These are phyloP conservation scores for Thaleichthys pacificus DNA, from an alignment of 2,797 vertebrate species.

Conservation along the genomic window DNA sequence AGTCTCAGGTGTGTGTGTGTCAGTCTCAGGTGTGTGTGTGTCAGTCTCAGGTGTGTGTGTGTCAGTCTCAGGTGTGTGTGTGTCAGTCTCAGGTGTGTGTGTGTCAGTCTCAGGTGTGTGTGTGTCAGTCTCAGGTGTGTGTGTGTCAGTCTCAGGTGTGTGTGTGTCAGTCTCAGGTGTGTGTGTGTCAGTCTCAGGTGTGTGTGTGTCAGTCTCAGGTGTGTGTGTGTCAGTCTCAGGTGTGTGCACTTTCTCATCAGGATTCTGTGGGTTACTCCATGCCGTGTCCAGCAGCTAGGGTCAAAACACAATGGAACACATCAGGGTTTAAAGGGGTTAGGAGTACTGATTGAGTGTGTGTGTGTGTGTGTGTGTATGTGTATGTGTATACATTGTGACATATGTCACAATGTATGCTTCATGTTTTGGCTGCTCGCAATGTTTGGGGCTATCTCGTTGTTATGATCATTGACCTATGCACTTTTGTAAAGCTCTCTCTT, in stretches of 20 bases:
- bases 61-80: constrained; percentile 3
- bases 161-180: constrained; percentile 7
- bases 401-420: no score
- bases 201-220: constrained; percentile 7
- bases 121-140: constrained; percentile 10
- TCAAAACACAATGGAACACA: background rate
- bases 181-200: constrained; percentile 9
- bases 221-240: constrained; percentile 10
- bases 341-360: constrained; percentile 10
- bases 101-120: constrained; percentile 13
- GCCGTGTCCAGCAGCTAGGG: constrained; percentile 40
- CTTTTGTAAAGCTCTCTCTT: no score
- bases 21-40: constrained; percentile 8
- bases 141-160: constrained; percentile 12
- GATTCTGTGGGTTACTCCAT: constrained; percentile 46
- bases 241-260: constrained; percentile 4
- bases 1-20: constrained; percentile 11
- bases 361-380: constrained; percentile 40
- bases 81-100: constrained; percentile 9
- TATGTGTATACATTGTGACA: no score
- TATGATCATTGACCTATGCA: no score
- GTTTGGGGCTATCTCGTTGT: no score
- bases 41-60: constrained; percentile 12
- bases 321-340: background rate
- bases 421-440: no score